Percentiles rank a stretch among this genome's conserved stretches.
Conservation (phyloP, 2,888 invertebrate species). For the Rosalia funebris region DNA sequence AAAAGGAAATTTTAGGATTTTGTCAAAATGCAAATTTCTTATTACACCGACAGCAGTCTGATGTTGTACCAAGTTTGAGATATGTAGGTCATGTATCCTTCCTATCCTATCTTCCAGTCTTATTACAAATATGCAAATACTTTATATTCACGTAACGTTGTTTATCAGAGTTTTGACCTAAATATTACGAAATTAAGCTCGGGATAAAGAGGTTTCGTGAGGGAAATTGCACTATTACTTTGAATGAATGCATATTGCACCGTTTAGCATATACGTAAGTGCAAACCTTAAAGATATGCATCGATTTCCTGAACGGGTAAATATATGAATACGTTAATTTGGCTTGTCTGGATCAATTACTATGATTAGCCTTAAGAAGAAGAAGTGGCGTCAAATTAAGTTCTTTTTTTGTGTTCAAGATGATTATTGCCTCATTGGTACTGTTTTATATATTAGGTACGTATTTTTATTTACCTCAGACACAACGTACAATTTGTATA, state of each 20-base stretch:
- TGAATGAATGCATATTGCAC: constrained; percentile 27
- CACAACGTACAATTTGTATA: too few species aligned
- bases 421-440: too few species aligned
- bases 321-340: not conserved
- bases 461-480: too few species aligned
- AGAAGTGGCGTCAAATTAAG: too few species aligned
- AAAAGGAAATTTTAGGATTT: constrained; percentile 33
- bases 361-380: not conserved
- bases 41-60: constrained; percentile 37
- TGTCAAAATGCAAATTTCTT: constrained; percentile 39
- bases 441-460: too few species aligned
- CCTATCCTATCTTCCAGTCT: constrained; percentile 14
- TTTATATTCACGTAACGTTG: constrained; percentile 40
- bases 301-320: constrained; percentile 6
- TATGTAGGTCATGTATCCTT: constrained; percentile 42
- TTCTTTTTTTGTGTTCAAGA: too few species aligned
- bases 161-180: constrained; percentile 41
- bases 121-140: constrained; percentile 27
- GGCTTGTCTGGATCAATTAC: not conserved
- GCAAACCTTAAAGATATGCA: constrained; percentile 11
- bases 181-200: constrained; percentile 37
- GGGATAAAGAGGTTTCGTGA: constrained; percentile 38
- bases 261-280: constrained; percentile 20
- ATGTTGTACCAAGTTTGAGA: constrained; percentile 38
- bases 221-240: constrained; percentile 26